Evolutionary conservation across 2,797 vertebrate genomes (phyloP).

Genomic region (Danio aesculapii): DNA sequence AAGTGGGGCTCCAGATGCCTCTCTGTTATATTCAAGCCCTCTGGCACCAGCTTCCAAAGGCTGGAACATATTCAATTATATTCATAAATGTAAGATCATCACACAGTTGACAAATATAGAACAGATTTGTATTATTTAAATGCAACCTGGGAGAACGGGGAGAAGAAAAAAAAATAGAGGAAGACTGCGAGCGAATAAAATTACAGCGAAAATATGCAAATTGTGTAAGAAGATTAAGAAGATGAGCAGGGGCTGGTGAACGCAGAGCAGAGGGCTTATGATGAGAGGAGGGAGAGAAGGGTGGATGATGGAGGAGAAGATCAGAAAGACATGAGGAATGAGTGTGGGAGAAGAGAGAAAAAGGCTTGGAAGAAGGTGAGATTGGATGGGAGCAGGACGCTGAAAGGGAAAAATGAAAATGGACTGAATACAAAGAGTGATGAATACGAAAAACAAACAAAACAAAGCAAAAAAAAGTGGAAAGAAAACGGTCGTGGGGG

Average conservation of each 20-base stretch:
- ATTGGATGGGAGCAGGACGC: conserved; percentile 4
- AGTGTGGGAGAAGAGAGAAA: conserved; percentile 35
- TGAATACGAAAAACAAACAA: conserved; percentile 25
- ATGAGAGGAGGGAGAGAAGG: background rate
- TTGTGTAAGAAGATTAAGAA: conserved; percentile 80
- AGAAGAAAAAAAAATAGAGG: conserved; percentile 21
- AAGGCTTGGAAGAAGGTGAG: conserved; percentile 50
- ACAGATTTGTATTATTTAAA: conserved; percentile 84
- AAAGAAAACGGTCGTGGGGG: background rate
- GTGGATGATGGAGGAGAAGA: conserved; percentile 32
- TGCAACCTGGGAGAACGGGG: conserved; percentile 75
- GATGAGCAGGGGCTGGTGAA: conserved; percentile 68
- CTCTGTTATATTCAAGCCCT: conserved; percentile 73
- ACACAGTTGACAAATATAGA: conserved; percentile 81
- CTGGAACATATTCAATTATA: conserved; percentile 81
- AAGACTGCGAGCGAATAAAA: conserved; percentile 65
- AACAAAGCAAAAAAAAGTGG: conserved; percentile 21
- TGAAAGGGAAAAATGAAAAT: background rate
- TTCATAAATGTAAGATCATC: conserved; percentile 80
- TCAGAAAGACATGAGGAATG: conserved; percentile 10
- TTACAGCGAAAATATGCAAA: conserved; percentile 79
- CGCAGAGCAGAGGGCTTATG: conserved; percentile 60
- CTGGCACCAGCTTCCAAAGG: conserved; percentile 78
- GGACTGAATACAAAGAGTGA: background rate
- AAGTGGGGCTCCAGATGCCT: conserved; percentile 82